Evolutionary conservation across 1,140 invertebrate genomes (phyloP).

Genomic region (Platyura marginata): DNA sequence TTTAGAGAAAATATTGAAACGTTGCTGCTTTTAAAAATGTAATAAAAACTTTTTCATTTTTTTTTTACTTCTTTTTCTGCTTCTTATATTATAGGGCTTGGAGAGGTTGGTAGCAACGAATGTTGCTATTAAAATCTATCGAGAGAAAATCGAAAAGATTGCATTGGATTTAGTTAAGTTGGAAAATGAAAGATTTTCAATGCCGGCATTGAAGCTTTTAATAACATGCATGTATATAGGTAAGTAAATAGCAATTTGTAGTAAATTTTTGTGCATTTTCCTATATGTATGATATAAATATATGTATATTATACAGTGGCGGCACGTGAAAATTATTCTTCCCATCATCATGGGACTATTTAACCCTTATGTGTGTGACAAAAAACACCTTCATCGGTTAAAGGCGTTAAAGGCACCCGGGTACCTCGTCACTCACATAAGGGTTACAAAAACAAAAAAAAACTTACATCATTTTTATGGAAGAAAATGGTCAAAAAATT

Average conservation of each 20-base stretch:
- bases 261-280: no score
- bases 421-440: no score
- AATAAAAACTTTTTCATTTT: neutral
- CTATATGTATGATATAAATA: no score
- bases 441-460: no score
- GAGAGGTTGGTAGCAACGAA: conserved; percentile 47
- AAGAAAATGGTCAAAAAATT: no score
- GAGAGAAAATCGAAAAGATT: conserved; percentile 52
- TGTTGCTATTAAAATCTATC: conserved; percentile 25
- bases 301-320: no score
- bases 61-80: neutral
- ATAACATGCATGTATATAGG: conserved; percentile 65
- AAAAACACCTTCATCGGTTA: no score
- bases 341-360: no score
- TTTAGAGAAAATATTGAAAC: neutral
- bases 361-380: conserved; percentile 14
- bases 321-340: no score
- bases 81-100: conserved; percentile 35
- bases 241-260: conserved; percentile 20
- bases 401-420: no score
- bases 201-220: conserved; percentile 53
- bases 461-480: no score
- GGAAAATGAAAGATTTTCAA: conserved; percentile 41
- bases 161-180: conserved; percentile 51
- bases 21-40: neutral